These are phyloP conservation scores for Heliconius eleuchia DNA, from an alignment of 1,140 invertebrate species.

Conservation along the genomic window DNA sequence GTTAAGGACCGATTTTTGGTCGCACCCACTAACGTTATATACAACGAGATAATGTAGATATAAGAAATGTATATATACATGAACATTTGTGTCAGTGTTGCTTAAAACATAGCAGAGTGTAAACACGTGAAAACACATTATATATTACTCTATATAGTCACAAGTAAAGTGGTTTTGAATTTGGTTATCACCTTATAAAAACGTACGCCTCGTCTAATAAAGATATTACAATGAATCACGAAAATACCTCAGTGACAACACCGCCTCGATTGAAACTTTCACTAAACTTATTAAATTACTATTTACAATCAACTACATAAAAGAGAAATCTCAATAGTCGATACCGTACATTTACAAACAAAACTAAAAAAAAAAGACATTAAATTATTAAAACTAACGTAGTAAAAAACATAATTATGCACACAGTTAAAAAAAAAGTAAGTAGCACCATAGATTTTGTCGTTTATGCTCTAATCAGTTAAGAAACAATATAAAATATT, in stretches of 20 bases:
- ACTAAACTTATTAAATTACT: not conserved
- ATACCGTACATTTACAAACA: not conserved
- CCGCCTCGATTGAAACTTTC: too few relatives aligned
- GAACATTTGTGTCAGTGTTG: not conserved
- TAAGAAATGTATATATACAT: not conserved
- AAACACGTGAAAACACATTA: not conserved
- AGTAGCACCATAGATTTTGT: slow-evolving; percentile 61
- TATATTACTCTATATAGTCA: slow-evolving; percentile 3
- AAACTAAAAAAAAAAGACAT: not conserved
- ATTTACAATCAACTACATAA: not conserved
- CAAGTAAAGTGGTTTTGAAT: not conserved
- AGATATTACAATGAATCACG: not conserved
- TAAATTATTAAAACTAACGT: slow-evolving; percentile 21
- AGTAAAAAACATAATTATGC: slow-evolving; percentile 21
- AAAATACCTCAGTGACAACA: too few relatives aligned
- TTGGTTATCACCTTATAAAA: not conserved
- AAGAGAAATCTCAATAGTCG: slow-evolving; percentile 3
- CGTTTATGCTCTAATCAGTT: slow-evolving; percentile 32
- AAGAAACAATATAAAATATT: slow-evolving; percentile 22
- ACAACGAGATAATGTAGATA: not conserved
- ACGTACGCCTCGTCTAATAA: not conserved
- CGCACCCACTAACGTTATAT: not conserved
- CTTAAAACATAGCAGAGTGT: not conserved
- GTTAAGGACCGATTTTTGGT: not conserved
- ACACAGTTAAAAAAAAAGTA: slow-evolving; percentile 43